Evolutionary conservation across 2,797 vertebrate genomes (phyloP).

Genomic region (Gambusia yucatana): DNA sequence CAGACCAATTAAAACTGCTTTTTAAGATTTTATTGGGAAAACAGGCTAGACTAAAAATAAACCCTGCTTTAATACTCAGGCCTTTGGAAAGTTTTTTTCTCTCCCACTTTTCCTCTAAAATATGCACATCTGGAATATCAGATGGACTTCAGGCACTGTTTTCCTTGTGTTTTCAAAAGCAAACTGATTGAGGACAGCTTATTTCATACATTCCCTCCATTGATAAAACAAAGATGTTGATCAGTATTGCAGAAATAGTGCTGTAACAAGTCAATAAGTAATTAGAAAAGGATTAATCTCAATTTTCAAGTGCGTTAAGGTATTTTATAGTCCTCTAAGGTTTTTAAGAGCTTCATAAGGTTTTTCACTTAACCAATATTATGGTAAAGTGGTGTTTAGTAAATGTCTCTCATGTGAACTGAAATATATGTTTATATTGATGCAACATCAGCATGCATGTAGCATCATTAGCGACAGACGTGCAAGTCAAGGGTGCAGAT

Average conservation of each 20-base stretch:
- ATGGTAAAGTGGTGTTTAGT: not conserved
- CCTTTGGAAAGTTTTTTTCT: slow-evolving; percentile 43
- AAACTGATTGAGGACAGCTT: not conserved
- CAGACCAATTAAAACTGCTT: slow-evolving; percentile 14
- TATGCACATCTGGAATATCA: slow-evolving; percentile 58
- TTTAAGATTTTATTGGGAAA: slow-evolving; percentile 51
- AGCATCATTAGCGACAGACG: not conserved
- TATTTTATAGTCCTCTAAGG: not conserved
- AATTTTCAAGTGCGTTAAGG: not conserved
- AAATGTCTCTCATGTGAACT: not conserved
- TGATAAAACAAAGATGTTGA: slow-evolving; percentile 8
- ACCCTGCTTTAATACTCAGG: slow-evolving; percentile 73
- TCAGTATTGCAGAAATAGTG: not conserved
- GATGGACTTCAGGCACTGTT: slow-evolving; percentile 46
- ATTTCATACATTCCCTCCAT: not conserved
- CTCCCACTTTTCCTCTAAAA: slow-evolving; percentile 27
- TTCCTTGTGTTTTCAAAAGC: slow-evolving; percentile 9
- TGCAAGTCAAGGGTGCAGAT: not conserved
- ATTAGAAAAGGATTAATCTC: not conserved
- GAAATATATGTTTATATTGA: not conserved
- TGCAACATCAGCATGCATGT: not conserved
- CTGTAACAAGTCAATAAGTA: not conserved
- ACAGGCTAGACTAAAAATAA: slow-evolving; percentile 47
- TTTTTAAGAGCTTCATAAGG: not conserved
- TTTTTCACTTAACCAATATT: not conserved